Evolutionary conservation across 2,797 vertebrate species (phyloP).

Genomic region (Hybognathus amarus): DNA sequence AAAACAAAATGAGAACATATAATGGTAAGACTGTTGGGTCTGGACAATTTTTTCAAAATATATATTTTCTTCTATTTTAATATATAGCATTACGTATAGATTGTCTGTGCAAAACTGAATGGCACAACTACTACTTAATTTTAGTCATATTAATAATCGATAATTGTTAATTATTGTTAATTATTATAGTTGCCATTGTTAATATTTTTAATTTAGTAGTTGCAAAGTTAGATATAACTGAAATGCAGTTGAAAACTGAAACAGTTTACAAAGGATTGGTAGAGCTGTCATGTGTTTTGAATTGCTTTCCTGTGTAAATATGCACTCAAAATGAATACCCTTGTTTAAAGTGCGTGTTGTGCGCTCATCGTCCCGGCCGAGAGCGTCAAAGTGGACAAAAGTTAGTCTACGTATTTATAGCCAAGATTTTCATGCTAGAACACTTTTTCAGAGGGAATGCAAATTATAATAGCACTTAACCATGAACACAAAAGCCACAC

Average conservation of each 20-base stretch:
- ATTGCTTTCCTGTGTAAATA: background rate
- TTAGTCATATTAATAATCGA: too few relatives aligned
- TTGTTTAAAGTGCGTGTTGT: background rate
- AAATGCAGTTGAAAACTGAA: background rate
- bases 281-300: background rate
- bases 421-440: too few relatives aligned
- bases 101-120: background rate
- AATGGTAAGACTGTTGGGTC: slow-evolving; percentile 12
- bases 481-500: too few relatives aligned
- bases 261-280: background rate
- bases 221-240: background rate
- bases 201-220: background rate
- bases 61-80: background rate
- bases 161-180: too few relatives aligned
- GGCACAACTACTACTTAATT: background rate
- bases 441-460: too few relatives aligned
- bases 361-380: too few relatives aligned
- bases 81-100: background rate
- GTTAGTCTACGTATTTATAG: too few relatives aligned
- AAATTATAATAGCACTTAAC: too few relatives aligned
- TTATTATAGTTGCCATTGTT: too few relatives aligned
- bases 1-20: background rate
- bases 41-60: background rate
- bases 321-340: background rate
- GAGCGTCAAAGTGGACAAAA: too few relatives aligned